Evolutionary conservation across 2,888 invertebrate species (phyloP), one percentile per base, ranked within the genome.

Genomic region (Dynastes hyllus): DNA sequence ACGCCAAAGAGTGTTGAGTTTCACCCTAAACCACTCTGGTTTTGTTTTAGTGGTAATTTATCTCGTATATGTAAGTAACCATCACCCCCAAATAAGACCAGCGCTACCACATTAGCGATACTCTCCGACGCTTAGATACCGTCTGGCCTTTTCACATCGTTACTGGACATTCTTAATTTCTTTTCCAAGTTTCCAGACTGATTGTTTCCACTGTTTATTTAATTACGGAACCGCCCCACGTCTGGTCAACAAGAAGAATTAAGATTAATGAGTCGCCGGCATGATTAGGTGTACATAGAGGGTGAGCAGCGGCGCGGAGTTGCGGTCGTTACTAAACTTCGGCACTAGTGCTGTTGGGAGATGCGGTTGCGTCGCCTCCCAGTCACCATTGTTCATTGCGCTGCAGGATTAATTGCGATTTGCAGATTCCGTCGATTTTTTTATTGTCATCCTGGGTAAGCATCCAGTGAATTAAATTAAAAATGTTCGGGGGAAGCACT

Each of bases 191-290:
- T 81, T 77, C 79, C 79, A 80, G 82, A 83, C 83, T 84, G 84
- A 84, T 84, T 84, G 85, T 84, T 85, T 84, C 83, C 81, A 81
- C 81, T 82, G 83, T 79, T 85, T 85, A 85, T 85, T 85, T 85
- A 85, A 85, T 85, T 85, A 85, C 82, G 76, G 81, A 69, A 80
- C 83, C 79, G 81, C 82, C 81, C 78, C 80, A 71, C 81, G 81
- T 83, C 83, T 83, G 83, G 82, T 82, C 83, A 81, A 81, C 79
- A 80, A 82, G 82, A 84, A 82, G 83, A 85, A 86, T 86, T 84
- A 85, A 86, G 86, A 86, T 86, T 85, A 86, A 86, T 85, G 85
- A 83, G 84, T 85, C 83, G 82, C 81, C 84, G 80, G 82, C 82
- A 82, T 84, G 85, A 84, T 85, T 85, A 84, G 84, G 83, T 84